A percentile compares a stretch with the other conserved stretches of the same genome.
Evolutionary conservation across 2,888 invertebrate species (phyloP).

Genomic region (Drosophila mimica): DNA sequence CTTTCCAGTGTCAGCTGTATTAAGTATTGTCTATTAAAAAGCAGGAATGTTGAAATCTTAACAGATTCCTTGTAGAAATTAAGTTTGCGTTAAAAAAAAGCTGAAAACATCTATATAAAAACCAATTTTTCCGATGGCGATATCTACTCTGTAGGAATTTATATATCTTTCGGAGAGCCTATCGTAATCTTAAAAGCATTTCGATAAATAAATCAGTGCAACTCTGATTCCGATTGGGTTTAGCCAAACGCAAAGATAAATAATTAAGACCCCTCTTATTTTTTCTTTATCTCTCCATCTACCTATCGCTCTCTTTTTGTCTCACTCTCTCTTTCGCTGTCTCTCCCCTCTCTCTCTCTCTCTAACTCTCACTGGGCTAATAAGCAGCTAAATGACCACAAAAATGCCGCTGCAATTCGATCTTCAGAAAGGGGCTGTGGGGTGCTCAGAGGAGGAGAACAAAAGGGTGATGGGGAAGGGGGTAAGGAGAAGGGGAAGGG

Average conservation of each 20-base stretch:
- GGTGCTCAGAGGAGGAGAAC: background rate
- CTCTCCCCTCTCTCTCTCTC: background rate
- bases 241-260: background rate
- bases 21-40: background rate
- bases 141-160: background rate
- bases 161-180: background rate
- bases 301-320: background rate
- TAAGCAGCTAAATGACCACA: constrained; percentile 68
- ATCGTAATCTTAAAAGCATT: background rate
- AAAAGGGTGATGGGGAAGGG: background rate
- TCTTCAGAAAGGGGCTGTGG: background rate
- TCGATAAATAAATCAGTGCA: background rate
- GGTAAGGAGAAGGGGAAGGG: background rate
- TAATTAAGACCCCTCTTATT: background rate
- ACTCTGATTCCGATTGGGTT: background rate
- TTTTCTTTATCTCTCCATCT: background rate
- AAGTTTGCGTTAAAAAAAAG: too few species aligned
- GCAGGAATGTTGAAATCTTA: background rate
- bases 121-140: background rate
- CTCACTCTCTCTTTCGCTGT: background rate
- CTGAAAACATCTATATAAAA: too few species aligned
- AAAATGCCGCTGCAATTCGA: constrained; percentile 53
- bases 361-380: constrained; percentile 33
- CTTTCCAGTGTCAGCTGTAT: too few species aligned
- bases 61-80: background rate